phyloP scores from a whole-genome alignment of 2,113 vertebrate species.

The Indicator maculatus region DNA sequence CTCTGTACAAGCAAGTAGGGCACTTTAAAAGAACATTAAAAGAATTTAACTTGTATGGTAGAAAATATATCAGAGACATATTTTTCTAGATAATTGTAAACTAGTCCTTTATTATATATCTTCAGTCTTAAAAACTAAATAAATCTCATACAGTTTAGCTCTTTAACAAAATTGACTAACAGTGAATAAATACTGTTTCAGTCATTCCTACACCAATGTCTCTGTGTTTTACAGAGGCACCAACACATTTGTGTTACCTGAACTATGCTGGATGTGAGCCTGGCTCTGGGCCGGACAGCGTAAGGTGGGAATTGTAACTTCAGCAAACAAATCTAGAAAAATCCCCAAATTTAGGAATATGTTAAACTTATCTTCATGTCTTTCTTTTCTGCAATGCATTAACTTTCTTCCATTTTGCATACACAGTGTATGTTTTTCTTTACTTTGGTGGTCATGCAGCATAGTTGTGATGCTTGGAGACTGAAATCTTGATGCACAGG shows the following conservation, averaged over 20 bases:
- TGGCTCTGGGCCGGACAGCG: neutral
- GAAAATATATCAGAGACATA: neutral
- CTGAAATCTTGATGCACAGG: neutral
- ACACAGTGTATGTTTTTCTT: neutral
- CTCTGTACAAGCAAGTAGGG: neutral
- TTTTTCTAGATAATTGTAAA: constrained; percentile 17
- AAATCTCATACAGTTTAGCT: neutral
- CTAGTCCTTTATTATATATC: neutral
- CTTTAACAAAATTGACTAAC: neutral
- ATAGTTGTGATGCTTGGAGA: neutral
- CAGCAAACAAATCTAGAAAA: neutral
- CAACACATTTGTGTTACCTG: neutral
- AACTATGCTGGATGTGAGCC: neutral
- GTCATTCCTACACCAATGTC: neutral
- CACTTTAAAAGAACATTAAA: neutral
- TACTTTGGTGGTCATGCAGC: neutral
- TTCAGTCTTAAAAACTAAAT: neutral
- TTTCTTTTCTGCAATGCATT: neutral
- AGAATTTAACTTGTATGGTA: neutral
- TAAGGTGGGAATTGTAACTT: neutral
- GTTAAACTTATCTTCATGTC: neutral
- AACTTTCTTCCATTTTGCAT: neutral
- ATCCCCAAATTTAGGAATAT: neutral
- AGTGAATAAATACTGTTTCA: neutral
- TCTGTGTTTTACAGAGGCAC: neutral